Conservation (phyloP, 2,797 vertebrate species). For the Chelon labrosus region DNA sequence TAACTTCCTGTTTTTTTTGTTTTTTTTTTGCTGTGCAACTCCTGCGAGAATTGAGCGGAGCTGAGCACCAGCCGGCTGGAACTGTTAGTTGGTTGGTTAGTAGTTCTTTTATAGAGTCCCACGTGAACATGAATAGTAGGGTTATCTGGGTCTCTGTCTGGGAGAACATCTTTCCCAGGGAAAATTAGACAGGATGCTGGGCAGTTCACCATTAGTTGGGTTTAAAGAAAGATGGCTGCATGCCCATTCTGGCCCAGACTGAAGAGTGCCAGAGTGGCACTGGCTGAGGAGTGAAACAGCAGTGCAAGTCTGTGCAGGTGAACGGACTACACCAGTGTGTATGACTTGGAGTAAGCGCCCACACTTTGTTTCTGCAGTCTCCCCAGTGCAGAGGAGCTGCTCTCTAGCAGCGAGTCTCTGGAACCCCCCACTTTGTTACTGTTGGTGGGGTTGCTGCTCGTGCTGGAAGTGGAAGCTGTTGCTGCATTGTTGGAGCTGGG, state of each 20-base stretch:
- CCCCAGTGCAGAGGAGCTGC: constrained; percentile 94
- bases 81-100: constrained; percentile 81
- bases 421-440: constrained; percentile 94
- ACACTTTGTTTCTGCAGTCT: constrained; percentile 96
- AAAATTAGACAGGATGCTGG: constrained; percentile 65
- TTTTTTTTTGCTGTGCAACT: constrained; percentile 51
- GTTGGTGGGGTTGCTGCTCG: constrained; percentile 80
- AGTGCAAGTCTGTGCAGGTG: constrained; percentile 68
- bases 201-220: constrained; percentile 70
- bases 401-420: constrained; percentile 98
- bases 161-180: constrained; percentile 55
- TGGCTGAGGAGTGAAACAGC: constrained; percentile 60
- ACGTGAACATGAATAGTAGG: constrained; percentile 71
- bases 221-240: constrained; percentile 67
- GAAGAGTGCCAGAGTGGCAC: constrained; percentile 57
- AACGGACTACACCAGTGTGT: constrained; percentile 93
- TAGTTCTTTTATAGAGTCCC: constrained; percentile 76
- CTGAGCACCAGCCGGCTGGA: constrained; percentile 76
- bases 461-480: constrained; percentile 84
- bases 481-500: constrained; percentile 86
- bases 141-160: constrained; percentile 74
- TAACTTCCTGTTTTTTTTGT: constrained; percentile 48
- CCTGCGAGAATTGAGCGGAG: constrained; percentile 57
- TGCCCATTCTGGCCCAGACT: constrained; percentile 68
- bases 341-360: constrained; percentile 98